Conservation (phyloP, 2,888 invertebrate genomes). For the Eubasilissa splendida region DNA sequence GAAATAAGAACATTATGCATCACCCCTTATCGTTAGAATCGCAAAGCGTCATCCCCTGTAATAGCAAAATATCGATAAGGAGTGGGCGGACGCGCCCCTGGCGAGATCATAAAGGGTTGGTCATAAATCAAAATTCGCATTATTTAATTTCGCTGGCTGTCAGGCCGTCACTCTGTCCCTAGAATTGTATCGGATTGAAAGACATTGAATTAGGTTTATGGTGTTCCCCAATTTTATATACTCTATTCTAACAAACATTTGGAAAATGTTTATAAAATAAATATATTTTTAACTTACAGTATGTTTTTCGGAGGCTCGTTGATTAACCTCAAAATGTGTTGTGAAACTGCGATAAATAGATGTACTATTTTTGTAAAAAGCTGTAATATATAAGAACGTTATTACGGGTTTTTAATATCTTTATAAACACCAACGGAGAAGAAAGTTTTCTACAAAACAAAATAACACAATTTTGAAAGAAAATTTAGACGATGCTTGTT, state of each 20-base stretch:
- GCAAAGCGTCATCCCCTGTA: conserved; percentile 2
- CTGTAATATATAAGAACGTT: too few relatives aligned
- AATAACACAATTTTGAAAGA: too few relatives aligned
- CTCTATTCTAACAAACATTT: conserved; percentile 14
- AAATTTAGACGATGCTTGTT: too few relatives aligned
- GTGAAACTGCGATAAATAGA: too few relatives aligned
- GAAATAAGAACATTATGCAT: too few relatives aligned
- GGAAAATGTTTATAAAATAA: neutral
- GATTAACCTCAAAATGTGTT: too few relatives aligned
- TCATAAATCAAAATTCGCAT: conserved; percentile 58
- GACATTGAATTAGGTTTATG: conserved; percentile 57
- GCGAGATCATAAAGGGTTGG: conserved; percentile 38
- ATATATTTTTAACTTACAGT: too few relatives aligned
- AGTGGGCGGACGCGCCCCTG: conserved; percentile 22
- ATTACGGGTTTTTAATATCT: too few relatives aligned
- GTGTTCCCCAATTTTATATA: conserved; percentile 33
- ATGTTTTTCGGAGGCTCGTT: too few relatives aligned
- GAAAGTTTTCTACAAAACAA: too few relatives aligned
- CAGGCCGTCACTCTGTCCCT: conserved; percentile 54
- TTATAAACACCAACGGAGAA: too few relatives aligned
- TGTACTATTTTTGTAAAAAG: too few relatives aligned
- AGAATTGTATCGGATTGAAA: conserved; percentile 58
- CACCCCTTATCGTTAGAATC: neutral
- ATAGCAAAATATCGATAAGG: conserved; percentile 14
- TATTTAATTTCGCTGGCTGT: conserved; percentile 58